These are phyloP conservation scores for Zapornia atra DNA, from an alignment of 2,113 vertebrate genomes.

Conservation along the genomic window DNA sequence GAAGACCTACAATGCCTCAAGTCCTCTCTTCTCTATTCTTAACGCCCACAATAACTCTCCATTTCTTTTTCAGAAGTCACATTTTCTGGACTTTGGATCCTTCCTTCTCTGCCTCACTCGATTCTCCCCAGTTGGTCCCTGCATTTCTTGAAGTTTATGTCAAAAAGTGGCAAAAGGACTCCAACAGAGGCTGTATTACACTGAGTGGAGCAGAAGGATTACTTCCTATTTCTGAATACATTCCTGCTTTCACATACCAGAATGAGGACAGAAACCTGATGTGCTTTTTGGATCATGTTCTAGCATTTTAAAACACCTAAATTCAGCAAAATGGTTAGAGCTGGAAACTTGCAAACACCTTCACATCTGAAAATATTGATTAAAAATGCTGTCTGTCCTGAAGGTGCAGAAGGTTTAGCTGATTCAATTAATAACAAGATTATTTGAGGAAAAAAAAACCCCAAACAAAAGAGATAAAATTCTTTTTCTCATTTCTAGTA, in stretches of 20 bases:
- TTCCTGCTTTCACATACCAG: neutral
- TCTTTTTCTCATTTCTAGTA: neutral
- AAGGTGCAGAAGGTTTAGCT: neutral
- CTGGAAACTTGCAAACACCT: neutral
- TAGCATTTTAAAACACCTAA: neutral
- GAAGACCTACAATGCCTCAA: neutral
- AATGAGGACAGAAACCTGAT: neutral
- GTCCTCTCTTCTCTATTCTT: neutral
- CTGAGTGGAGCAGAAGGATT: neutral
- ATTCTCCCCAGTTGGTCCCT: neutral
- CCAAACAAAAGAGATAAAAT: neutral
- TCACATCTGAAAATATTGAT: neutral
- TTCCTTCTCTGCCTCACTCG: accelerated
- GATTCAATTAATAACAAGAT: neutral
- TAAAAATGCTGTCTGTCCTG: neutral
- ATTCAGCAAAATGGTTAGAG: neutral
- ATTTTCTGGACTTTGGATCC: neutral
- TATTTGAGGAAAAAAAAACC: neutral
- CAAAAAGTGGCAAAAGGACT: neutral
- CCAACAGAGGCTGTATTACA: neutral
- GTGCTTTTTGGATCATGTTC: neutral
- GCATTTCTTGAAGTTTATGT: neutral
- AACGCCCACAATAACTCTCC: neutral
- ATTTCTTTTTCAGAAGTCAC: neutral
- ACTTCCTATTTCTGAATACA: neutral